Evolutionary conservation across 2,113 vertebrate genomes (phyloP).

Genomic region (Elephas maximus): DNA sequence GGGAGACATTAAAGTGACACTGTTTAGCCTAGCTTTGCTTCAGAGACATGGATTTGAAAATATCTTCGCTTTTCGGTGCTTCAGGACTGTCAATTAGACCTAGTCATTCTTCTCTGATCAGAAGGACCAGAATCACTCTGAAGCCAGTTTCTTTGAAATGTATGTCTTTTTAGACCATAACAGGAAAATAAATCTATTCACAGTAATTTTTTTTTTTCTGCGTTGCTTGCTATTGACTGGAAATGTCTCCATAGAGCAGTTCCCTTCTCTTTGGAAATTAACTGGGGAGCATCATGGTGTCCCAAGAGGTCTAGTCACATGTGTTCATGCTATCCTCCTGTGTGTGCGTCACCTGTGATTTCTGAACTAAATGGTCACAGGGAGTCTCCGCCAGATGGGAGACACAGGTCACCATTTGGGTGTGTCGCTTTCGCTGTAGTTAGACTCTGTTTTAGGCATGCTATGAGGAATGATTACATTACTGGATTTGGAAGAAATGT

Average conservation of each 20-base stretch:
- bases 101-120: conserved; percentile 87
- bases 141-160: conserved; percentile 85
- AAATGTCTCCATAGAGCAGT: conserved; percentile 84
- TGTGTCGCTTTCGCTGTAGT: neutral
- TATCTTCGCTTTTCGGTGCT: conserved; percentile 75
- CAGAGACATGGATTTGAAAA: conserved; percentile 83
- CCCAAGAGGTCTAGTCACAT: conserved; percentile 86
- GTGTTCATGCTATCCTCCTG: conserved; percentile 80
- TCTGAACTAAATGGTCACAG: conserved; percentile 86
- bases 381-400: conserved; percentile 78
- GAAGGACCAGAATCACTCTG: conserved; percentile 83
- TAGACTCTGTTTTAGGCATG: conserved; percentile 19
- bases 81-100: conserved; percentile 83
- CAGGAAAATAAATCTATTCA: conserved; percentile 85
- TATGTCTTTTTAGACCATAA: conserved; percentile 82
- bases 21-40: conserved; percentile 83
- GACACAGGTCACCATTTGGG: conserved; percentile 66
- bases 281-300: conserved; percentile 87
- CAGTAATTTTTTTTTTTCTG: conserved; percentile 82
- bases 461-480: neutral
- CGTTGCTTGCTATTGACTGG: conserved; percentile 86
- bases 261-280: conserved; percentile 89
- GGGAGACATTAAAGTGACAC: conserved; percentile 83
- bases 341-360: conserved; percentile 86
- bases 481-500: conserved; percentile 60